Evolutionary conservation across 2,888 invertebrate species (phyloP).

Genomic region (Pristionchus fissidentatus): DNA sequence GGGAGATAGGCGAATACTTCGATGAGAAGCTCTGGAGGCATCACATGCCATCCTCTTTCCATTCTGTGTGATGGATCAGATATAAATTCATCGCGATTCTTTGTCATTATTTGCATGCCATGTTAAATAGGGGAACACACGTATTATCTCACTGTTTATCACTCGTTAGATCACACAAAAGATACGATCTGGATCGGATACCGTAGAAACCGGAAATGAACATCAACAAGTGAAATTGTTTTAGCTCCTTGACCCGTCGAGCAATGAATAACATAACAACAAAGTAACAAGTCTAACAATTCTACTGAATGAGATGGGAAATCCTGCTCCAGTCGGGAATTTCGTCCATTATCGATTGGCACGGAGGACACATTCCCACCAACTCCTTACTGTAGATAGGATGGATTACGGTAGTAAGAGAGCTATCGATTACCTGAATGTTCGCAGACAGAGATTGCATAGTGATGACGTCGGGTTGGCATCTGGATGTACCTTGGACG

Average conservation of each 20-base stretch:
- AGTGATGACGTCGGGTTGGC: background rate
- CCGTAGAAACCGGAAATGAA: background rate
- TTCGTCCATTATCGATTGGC: slow-evolving; percentile 36
- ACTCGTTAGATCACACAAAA: slow-evolving; percentile 15
- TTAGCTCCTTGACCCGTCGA: background rate
- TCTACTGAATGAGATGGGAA: slow-evolving; percentile 34
- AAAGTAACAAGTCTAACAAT: background rate
- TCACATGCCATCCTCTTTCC: background rate
- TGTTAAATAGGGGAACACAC: background rate
- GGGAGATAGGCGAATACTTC: slow-evolving; percentile 29
- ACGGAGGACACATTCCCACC: slow-evolving; percentile 23
- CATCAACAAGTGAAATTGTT: background rate
- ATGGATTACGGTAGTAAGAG: slow-evolving; percentile 10
- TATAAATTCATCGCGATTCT: background rate
- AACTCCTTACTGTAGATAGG: slow-evolving; percentile 22
- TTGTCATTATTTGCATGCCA: background rate
- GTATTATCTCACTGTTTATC: background rate
- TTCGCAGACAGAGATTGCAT: slow-evolving; percentile 24
- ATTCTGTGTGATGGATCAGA: background rate
- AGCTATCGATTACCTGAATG: slow-evolving; percentile 25
- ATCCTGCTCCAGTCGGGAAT: slow-evolving; percentile 5
- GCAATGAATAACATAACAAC: background rate
- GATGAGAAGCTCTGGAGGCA: background rate
- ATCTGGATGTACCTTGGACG: slow-evolving; percentile 32
- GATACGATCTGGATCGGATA: background rate